A percentile compares a stretch with the other conserved stretches of the same genome.
phyloP scores from a whole-genome alignment of 2,113 vertebrate genomes.

The Theropithecus gelada region DNA sequence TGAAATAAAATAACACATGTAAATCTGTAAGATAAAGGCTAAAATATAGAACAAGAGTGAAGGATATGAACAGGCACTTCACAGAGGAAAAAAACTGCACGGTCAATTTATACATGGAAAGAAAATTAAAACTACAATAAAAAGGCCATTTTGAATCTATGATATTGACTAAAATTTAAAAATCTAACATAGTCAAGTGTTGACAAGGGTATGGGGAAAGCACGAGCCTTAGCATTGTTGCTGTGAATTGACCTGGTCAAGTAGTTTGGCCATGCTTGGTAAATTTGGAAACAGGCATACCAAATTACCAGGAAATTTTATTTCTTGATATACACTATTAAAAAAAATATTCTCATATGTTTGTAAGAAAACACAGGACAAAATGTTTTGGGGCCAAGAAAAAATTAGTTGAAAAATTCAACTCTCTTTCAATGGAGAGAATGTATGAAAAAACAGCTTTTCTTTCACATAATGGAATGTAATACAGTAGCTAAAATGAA shows the following conservation, averaged over 20 bases:
- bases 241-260: not conserved
- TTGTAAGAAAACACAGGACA: not conserved
- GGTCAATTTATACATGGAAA: not conserved
- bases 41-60: not conserved
- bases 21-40: not conserved
- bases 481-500: not conserved
- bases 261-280: not conserved
- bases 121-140: not conserved
- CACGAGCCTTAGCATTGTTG: not conserved
- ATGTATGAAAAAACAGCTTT: not conserved
- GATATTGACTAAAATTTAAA: not conserved
- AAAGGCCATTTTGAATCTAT: not conserved
- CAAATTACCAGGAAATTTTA: not conserved
- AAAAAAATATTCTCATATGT: not conserved
- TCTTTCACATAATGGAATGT: not conserved
- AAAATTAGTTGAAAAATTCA: not conserved
- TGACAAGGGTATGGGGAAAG: not conserved
- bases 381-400: not conserved
- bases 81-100: not conserved
- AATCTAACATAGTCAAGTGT: not conserved
- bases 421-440: not conserved
- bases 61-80: not conserved
- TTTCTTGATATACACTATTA: not conserved
- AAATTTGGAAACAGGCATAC: not conserved
- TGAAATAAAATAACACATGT: not conserved